Percentiles rank a stretch among this genome's conserved stretches.
Conservation (phyloP, 2,797 vertebrate species). For the Argyrosomus regius region DNA sequence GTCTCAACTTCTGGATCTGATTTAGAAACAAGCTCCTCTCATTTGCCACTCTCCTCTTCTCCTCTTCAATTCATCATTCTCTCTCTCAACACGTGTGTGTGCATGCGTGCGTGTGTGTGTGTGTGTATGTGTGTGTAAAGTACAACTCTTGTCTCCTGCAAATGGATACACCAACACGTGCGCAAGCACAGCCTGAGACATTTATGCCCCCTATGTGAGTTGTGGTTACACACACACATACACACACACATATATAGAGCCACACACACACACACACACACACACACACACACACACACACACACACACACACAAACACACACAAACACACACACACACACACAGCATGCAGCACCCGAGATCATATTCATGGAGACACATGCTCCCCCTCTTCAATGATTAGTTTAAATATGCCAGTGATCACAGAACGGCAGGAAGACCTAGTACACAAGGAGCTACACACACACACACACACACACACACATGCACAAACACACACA, state of each 20-base stretch:
- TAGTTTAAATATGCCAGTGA: conserved; percentile 78
- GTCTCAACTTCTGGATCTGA: conserved; percentile 80
- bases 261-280: no score
- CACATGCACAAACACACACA: conserved; percentile 36
- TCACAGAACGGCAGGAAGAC: conserved; percentile 73
- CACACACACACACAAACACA: conserved; percentile 25
- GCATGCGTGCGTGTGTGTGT: conserved; percentile 23
- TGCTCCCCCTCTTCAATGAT: conserved; percentile 75
- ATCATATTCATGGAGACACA: conserved; percentile 76
- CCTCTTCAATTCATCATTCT: conserved; percentile 36
- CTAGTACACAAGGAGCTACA: conserved; percentile 38
- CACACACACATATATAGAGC: conserved; percentile 22
- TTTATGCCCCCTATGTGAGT: conserved; percentile 70
- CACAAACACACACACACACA: conserved; percentile 27
- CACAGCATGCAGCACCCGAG: conserved; percentile 63
- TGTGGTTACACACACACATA: conserved; percentile 41
- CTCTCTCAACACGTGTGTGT: conserved; percentile 20
- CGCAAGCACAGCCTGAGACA: conserved; percentile 72
- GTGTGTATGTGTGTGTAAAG: conserved; percentile 13
- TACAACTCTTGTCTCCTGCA: conserved; percentile 55
- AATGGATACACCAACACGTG: conserved; percentile 66
- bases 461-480: conserved; percentile 25
- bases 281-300: conserved; percentile 6
- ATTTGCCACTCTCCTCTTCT: conserved; percentile 42
- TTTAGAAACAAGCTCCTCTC: conserved; percentile 72